Evolutionary conservation across 2,888 invertebrate genomes (phyloP).

Genomic region (Drosophila nigricruria): DNA sequence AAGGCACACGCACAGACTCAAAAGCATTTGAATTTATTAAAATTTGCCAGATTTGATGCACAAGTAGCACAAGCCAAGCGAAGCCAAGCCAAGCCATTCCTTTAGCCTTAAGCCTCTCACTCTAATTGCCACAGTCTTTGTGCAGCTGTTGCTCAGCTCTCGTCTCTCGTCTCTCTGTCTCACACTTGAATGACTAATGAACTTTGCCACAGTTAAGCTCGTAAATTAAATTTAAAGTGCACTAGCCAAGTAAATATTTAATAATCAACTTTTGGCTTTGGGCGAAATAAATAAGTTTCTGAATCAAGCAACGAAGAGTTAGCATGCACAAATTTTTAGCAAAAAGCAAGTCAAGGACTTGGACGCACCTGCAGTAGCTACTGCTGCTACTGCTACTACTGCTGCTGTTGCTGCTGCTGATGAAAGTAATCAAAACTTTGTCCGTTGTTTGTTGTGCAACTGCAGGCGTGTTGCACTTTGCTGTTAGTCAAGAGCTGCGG

Average conservation of each 20-base stretch:
- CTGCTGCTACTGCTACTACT: background rate
- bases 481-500: background rate
- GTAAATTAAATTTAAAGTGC: slow-evolving; percentile 70
- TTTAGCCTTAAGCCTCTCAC: slow-evolving; percentile 36
- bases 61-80: slow-evolving; percentile 49
- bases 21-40: slow-evolving; percentile 71
- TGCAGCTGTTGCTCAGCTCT: background rate
- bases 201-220: slow-evolving; percentile 56
- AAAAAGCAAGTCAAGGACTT: slow-evolving; percentile 42
- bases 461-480: slow-evolving; percentile 51
- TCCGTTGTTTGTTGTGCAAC: slow-evolving; percentile 66
- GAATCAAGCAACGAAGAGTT: slow-evolving; percentile 16
- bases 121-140: slow-evolving; percentile 36
- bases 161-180: background rate
- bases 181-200: slow-evolving; percentile 65
- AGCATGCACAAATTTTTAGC: slow-evolving; percentile 35
- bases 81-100: slow-evolving; percentile 27
- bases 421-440: slow-evolving; percentile 76
- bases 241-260: slow-evolving; percentile 67
- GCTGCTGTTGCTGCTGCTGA: slow-evolving; percentile 2
- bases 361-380: slow-evolving; percentile 11
- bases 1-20: slow-evolving; percentile 19
- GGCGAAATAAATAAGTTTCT: slow-evolving; percentile 43
- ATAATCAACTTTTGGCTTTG: slow-evolving; percentile 67
- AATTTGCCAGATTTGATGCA: slow-evolving; percentile 59